Conservation (phyloP, 2,113 vertebrate genomes). For the Trachemys scripta region DNA sequence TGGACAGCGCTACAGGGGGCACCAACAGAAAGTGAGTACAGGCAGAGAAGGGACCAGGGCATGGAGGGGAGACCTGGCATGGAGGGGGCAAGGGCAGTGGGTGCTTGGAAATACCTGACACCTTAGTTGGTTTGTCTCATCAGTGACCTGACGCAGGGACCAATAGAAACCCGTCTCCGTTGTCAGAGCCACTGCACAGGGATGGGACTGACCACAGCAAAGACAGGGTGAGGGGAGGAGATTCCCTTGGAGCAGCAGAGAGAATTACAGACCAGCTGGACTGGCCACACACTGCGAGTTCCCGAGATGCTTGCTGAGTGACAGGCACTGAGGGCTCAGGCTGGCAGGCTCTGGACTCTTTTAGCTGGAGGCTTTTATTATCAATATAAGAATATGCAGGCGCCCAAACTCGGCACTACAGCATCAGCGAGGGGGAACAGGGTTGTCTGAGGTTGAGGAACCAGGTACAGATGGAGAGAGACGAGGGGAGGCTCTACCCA, state of each 20-base stretch:
- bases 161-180: fast-evolving
- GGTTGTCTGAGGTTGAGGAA: not conserved
- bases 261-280: not conserved
- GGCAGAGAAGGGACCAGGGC: not conserved
- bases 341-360: not conserved
- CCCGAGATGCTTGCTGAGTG: not conserved
- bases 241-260: not conserved
- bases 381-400: not conserved
- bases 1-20: slow-evolving; percentile 39
- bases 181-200: not conserved
- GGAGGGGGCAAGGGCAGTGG: fast-evolving
- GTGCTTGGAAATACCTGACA: fast-evolving
- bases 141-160: not conserved
- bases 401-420: not conserved
- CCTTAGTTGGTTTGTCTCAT: fast-evolving
- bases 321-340: not conserved
- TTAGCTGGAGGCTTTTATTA: not conserved
- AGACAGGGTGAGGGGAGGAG: fast-evolving
- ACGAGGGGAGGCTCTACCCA: too few species aligned
- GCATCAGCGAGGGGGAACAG: not conserved
- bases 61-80: too few species aligned
- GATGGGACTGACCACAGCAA: fast-evolving
- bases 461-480: not conserved
- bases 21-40: slow-evolving; percentile 39
- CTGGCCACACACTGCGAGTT: not conserved